Evolutionary conservation across 2,797 vertebrate genomes (phyloP), one percentile per base, ranked within the genome.

Genomic region (Myripristis murdjan): DNA sequence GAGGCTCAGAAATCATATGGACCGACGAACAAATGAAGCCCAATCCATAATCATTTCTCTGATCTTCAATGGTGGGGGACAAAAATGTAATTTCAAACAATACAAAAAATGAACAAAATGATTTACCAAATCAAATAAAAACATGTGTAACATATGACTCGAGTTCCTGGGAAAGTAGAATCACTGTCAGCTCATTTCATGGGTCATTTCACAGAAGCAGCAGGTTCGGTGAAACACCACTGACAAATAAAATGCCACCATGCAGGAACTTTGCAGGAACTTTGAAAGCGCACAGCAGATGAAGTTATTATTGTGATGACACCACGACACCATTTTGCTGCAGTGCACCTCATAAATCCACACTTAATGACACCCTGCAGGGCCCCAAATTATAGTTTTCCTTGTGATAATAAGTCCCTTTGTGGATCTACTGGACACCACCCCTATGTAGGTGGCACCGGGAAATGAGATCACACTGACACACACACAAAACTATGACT

Each of bases 341-440:
- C 12, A 4, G 53, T 56, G 47, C n/a, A 14, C 20, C 48, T 57
- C 44, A 57, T 44, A 35, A 75, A 67, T 73, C 56, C 16, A 2
- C n/a, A 65, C 66, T 77, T 75, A 75, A 89, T 84, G 33, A 83
- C 59, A 73, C 15, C 59, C 43, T 56, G 14, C 46, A 24, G 28
- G 11, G 33, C 56, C 22, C 15, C 24, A 87, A 88, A 89, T 89
- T 23, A 83, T 56, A 86, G 86, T 77, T 86, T 77, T 75, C 53
- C 6, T n/a, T 43, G 15, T 46, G 46, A 55, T 76, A 78, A 74
- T 61, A 55, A 70, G 47, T 62, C 48, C 6, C 53, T 64, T 18
- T 53, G 63, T 60, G 35, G 52, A 20, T 59, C 49, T 20, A 53
- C 74, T 73, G 60, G 54, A 68, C 64, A 70, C 20, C 76, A 67